Conservation (phyloP, 2,113 vertebrate species). For the Trematomus loennbergii region DNA sequence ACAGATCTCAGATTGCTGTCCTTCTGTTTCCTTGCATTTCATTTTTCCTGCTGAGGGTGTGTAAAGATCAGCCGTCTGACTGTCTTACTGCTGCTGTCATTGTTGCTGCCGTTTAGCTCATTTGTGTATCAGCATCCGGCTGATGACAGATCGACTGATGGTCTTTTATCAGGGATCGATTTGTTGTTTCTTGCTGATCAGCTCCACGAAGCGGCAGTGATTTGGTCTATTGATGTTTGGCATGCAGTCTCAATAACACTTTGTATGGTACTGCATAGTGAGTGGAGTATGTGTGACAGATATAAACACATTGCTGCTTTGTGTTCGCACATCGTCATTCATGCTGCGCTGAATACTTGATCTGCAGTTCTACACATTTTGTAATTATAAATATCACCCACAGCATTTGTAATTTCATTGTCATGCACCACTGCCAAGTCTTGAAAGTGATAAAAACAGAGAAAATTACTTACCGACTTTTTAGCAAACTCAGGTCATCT, state of each 20-base stretch:
- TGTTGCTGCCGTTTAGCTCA: slow-evolving; percentile 32
- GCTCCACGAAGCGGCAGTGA: slow-evolving; percentile 26
- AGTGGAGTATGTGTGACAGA: neutral
- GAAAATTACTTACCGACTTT: slow-evolving; percentile 42
- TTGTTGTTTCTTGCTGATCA: slow-evolving; percentile 55
- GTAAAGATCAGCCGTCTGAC: slow-evolving; percentile 30
- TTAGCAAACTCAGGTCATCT: slow-evolving; percentile 58
- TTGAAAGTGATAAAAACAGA: slow-evolving; percentile 43
- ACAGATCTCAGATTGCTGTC: neutral
- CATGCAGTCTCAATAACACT: slow-evolving; percentile 7
- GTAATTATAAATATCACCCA: slow-evolving; percentile 24
- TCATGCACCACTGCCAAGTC: slow-evolving; percentile 4
- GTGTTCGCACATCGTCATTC: neutral
- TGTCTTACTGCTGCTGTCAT: slow-evolving; percentile 27
- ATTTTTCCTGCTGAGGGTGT: slow-evolving; percentile 39
- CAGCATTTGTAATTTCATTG: slow-evolving; percentile 33
- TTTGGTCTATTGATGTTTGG: slow-evolving; percentile 26
- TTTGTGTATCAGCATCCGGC: slow-evolving; percentile 42
- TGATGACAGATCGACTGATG: slow-evolving; percentile 59
- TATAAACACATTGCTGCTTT: neutral
- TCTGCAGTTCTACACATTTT: neutral
- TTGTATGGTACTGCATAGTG: slow-evolving; percentile 12
- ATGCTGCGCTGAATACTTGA: neutral
- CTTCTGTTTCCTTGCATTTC: neutral
- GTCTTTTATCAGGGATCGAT: slow-evolving; percentile 63